Evolutionary conservation across 2,113 vertebrate genomes (phyloP), one percentile per base, ranked within the genome.

Genomic region (Centropristis striata): DNA sequence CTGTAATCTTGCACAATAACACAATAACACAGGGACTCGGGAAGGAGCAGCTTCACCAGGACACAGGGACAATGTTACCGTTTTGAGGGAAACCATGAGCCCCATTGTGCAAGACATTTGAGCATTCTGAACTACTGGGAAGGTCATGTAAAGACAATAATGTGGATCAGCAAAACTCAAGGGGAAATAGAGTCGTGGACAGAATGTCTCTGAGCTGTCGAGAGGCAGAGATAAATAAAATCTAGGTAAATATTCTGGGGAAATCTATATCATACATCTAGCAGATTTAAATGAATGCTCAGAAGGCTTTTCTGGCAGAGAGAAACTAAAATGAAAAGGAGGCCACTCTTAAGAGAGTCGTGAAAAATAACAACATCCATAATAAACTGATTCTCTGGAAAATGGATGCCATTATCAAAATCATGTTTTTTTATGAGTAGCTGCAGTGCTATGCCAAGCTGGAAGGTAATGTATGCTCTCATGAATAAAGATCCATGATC

Each of bases 401-500:
- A 41, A 75, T 71, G 71, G 55, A 89, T 78, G 39, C 49, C 74
- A 78, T 85, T 20, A 59, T 76, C 37, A 59, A 68, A 90, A 70
- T 85, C 42, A 63, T 83, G 85, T 74, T 72, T 32, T n/a, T 50
- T 71, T 21, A 37, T 25, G 44, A 47, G 64, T n/a, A 16, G 58
- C 44, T 54, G 71, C 61, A 58, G 75, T 21, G 68, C 72, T 74
- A 3, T 71, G 85, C 82, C 75, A 84, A 81, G 85, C 73, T 74
- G 72, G 71, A 73, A 51, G 15, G 20, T 41, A 42, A 66, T 28
- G 84, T 57, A 58, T 78, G 50, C 39, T n/a, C 50, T 84, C 67
- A 81, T 84, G 71, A 88, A 84, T 75, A 64, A 65, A 59, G 25
- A 76, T 78, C 82, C 71, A 69, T 81, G 82, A 82, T 86, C 74